Percentiles rank a stretch among this genome's conserved stretches.
phyloP scores from a whole-genome alignment of 2,797 vertebrate species.

The Urophycis tenuis region DNA sequence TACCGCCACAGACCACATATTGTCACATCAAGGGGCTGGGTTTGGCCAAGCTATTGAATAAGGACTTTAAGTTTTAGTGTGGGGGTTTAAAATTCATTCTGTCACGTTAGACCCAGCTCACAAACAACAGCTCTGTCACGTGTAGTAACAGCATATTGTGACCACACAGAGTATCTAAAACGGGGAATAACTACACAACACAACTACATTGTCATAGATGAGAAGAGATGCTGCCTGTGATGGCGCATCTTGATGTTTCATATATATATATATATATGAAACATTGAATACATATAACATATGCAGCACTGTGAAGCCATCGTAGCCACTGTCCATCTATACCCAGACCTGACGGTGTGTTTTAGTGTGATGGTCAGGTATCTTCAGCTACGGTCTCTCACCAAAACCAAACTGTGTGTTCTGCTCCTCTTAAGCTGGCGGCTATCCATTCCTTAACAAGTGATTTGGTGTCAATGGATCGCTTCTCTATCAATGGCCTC shows the following conservation, averaged over 20 bases:
- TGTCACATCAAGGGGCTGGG: neutral
- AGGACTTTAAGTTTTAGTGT: neutral
- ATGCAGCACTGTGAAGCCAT: neutral
- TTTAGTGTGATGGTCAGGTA: neutral
- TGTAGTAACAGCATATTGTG: neutral
- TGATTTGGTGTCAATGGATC: conserved; percentile 60
- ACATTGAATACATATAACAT: neutral
- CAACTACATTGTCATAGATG: neutral
- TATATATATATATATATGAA: conserved; percentile 4
- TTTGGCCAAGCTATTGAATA: neutral
- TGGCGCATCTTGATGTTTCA: neutral
- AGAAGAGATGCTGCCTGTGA: neutral
- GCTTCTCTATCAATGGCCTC: conserved; percentile 68
- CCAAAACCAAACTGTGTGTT: conserved; percentile 19
- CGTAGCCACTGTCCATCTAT: too few species aligned
- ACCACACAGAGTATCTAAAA: neutral
- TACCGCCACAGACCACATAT: conserved; percentile 38
- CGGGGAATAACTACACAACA: neutral
- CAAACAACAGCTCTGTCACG: neutral
- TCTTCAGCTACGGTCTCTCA: neutral
- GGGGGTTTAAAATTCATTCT: too few species aligned
- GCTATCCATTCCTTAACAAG: conserved; percentile 42
- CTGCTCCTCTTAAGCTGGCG: conserved; percentile 37
- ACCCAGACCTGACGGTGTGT: neutral
- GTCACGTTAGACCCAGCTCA: neutral